These are phyloP conservation scores for Leucophenga varia DNA, from an alignment of 1,140 invertebrate genomes.

Conservation along the genomic window DNA sequence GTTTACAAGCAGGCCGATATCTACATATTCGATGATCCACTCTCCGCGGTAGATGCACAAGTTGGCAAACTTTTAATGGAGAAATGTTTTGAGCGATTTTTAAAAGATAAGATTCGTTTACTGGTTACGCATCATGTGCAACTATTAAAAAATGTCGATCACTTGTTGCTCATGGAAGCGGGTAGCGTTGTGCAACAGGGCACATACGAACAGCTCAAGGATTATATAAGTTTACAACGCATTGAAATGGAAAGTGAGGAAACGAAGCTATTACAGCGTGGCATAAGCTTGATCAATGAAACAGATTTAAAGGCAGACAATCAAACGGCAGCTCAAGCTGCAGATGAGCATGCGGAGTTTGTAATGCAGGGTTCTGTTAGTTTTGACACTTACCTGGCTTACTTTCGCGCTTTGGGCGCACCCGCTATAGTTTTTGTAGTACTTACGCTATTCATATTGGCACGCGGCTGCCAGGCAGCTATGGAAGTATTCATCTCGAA, in stretches of 20 bases:
- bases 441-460: slow-evolving; percentile 63
- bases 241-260: slow-evolving; percentile 9
- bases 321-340: too few relatives aligned
- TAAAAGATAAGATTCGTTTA: slow-evolving; percentile 70
- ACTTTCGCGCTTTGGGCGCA: slow-evolving; percentile 69
- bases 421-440: slow-evolving; percentile 62
- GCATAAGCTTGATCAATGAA: slow-evolving; percentile 35
- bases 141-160: slow-evolving; percentile 74
- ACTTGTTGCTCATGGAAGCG: slow-evolving; percentile 64
- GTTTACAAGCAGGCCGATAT: slow-evolving; percentile 63
- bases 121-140: slow-evolving; percentile 90
- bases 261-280: slow-evolving; percentile 31
- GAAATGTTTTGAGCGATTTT: slow-evolving; percentile 67
- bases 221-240: slow-evolving; percentile 12
- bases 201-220: slow-evolving; percentile 44
- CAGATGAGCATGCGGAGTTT: slow-evolving; percentile 40
- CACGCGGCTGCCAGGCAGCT: slow-evolving; percentile 68
- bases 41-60: slow-evolving; percentile 78
- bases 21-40: slow-evolving; percentile 77
- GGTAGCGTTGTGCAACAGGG: slow-evolving; percentile 56
- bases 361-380: slow-evolving; percentile 54
- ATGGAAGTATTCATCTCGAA: slow-evolving; percentile 76
- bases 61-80: slow-evolving; percentile 78
- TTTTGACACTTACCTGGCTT: slow-evolving; percentile 64
- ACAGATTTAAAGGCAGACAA: too few relatives aligned